Evolutionary conservation across 1,140 invertebrate species (phyloP).

Genomic region (Drosophila orena): DNA sequence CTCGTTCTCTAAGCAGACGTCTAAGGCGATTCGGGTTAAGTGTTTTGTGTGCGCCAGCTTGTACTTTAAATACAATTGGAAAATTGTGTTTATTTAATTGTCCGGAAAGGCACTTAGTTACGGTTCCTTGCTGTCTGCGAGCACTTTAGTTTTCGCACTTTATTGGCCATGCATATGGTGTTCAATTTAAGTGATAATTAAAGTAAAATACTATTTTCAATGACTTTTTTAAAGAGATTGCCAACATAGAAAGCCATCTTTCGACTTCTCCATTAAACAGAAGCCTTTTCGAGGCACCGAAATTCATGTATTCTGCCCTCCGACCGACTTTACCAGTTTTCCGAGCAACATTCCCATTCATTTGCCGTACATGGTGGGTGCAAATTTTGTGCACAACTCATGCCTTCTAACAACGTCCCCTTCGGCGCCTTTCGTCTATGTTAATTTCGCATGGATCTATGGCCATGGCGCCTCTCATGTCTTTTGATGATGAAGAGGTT

Average conservation of each 20-base stretch:
- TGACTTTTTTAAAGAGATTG: not conserved
- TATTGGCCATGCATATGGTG: conserved; percentile 51
- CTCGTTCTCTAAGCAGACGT: conserved; percentile 10
- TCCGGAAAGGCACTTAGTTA: conserved; percentile 63
- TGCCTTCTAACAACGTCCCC: conserved; percentile 6
- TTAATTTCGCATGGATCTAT: conserved; percentile 64
- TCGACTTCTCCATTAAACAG: not conserved
- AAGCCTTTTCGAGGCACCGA: not conserved
- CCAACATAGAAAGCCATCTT: not conserved
- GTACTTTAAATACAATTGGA: conserved; percentile 82
- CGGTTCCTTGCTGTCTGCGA: conserved; percentile 31
- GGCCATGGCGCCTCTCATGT: conserved; percentile 58
- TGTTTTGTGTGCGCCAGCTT: conserved; percentile 32
- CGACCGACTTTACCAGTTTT: conserved; percentile 22
- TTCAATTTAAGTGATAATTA: not conserved
- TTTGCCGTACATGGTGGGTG: conserved; percentile 7
- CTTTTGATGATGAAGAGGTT: conserved; percentile 79
- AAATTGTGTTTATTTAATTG: conserved; percentile 84
- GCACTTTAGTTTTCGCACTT: conserved; percentile 59
- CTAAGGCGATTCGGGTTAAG: conserved; percentile 10
- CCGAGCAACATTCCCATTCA: conserved; percentile 31
- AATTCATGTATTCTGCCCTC: conserved; percentile 17
- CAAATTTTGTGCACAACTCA: conserved; percentile 7
- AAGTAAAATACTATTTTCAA: not conserved
- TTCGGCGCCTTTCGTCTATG: conserved; percentile 42